Conservation (phyloP, 2,888 invertebrate species). For the Aphidoletes aphidimyza region DNA sequence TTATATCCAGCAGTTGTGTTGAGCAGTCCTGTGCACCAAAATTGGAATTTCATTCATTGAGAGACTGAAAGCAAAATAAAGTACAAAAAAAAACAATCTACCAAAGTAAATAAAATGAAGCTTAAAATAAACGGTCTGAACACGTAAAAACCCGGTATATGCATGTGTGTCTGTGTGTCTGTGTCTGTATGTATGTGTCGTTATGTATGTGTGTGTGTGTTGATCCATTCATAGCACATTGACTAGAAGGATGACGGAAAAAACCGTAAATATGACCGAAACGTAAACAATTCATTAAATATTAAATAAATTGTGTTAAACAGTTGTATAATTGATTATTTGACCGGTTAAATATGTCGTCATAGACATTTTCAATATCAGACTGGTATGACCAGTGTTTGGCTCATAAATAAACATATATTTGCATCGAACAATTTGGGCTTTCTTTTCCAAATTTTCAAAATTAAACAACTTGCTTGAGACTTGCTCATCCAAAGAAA, state of each 20-base stretch:
- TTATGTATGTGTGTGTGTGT: not conserved
- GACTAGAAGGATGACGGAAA: not conserved
- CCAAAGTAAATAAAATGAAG: constrained; percentile 33
- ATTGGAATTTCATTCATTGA: not conserved
- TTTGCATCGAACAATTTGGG: not conserved
- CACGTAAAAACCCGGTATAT: not conserved
- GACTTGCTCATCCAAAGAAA: no score
- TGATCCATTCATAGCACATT: constrained; percentile 20
- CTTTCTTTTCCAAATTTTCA: no score
- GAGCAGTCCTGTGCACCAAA: no score
- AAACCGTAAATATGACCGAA: constrained; percentile 20
- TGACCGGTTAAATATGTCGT: constrained; percentile 47
- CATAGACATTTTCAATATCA: constrained; percentile 4
- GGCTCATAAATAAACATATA: not conserved
- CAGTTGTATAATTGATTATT: constrained; percentile 55
- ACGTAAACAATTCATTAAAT: constrained; percentile 55
- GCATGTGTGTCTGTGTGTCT: not conserved
- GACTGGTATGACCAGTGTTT: not conserved
- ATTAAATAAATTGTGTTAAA: constrained; percentile 56
- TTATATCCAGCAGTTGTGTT: no score
- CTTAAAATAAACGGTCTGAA: not conserved
- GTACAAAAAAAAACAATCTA: not conserved
- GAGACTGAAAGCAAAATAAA: not conserved
- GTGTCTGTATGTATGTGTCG: no score
- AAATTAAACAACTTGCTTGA: no score